Evolutionary conservation across 2,888 invertebrate species (phyloP).

Genomic region (Glaucopsyche alexis): DNA sequence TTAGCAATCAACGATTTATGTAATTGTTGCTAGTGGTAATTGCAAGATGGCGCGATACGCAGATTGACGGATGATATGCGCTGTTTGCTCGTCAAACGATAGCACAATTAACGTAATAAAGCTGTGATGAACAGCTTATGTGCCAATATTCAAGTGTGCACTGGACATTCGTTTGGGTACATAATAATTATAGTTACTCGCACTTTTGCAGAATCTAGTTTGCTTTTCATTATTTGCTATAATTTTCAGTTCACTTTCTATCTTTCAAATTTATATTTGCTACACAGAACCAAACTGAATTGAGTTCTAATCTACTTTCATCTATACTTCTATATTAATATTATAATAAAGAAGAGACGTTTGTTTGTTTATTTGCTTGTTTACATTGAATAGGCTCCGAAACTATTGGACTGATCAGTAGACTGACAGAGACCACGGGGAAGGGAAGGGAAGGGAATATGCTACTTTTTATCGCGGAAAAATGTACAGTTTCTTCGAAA

Average conservation of each 20-base stretch:
- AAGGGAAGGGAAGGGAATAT: too few relatives aligned
- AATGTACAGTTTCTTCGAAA: too few relatives aligned
- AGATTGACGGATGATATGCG: slow-evolving; percentile 13
- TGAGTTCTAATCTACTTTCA: background rate
- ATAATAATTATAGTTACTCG: background rate
- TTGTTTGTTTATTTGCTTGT: too few relatives aligned
- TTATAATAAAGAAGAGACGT: too few relatives aligned
- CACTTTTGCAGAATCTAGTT: background rate
- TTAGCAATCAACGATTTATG: slow-evolving; percentile 40
- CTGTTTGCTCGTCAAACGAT: slow-evolving; percentile 30
- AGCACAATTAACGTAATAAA: slow-evolving; percentile 33
- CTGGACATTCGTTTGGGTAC: background rate
- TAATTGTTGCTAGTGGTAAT: slow-evolving; percentile 50
- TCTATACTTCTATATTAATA: too few relatives aligned
- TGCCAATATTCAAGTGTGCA: background rate
- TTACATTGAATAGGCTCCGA: too few relatives aligned
- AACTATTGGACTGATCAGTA: too few relatives aligned
- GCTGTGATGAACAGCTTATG: background rate
- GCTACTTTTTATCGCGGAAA: too few relatives aligned
- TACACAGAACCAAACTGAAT: background rate
- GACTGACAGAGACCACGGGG: too few relatives aligned
- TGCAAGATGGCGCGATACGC: slow-evolving; percentile 44
- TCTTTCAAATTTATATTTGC: background rate
- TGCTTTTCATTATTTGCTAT: background rate
- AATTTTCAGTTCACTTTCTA: background rate